These are phyloP conservation scores for Cephalotes varians DNA, from an alignment of 2,888 invertebrate genomes.

Conservation along the genomic window DNA sequence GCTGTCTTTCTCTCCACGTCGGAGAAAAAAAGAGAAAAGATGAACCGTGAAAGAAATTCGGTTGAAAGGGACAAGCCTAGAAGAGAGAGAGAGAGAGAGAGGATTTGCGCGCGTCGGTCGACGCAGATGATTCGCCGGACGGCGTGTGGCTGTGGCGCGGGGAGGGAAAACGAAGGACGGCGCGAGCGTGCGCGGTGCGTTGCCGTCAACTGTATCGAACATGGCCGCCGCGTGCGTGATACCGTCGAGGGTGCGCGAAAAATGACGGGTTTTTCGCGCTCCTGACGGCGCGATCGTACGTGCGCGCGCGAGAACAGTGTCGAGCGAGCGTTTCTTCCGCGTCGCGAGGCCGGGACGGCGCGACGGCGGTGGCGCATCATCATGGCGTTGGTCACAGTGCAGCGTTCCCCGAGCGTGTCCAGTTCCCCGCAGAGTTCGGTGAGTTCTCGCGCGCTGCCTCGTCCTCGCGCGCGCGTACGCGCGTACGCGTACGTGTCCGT, in stretches of 20 bases:
- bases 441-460: conserved; percentile 81
- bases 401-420: conserved; percentile 90
- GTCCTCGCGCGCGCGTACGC: background rate
- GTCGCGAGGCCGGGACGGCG: conserved; percentile 79
- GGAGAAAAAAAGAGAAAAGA: too few species aligned
- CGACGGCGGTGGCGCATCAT: conserved; percentile 74
- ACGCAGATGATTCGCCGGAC: too few species aligned
- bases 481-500: background rate
- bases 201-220: conserved; percentile 83
- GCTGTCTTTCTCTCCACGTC: too few species aligned
- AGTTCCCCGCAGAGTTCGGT: conserved; percentile 89
- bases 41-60: too few species aligned
- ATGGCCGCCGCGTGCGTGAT: conserved; percentile 85
- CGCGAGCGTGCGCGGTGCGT: conserved; percentile 33
- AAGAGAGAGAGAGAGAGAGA: too few species aligned
- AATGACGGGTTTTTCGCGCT: conserved; percentile 81
- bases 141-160: too few species aligned
- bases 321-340: conserved; percentile 77
- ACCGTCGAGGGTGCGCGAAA: conserved; percentile 83
- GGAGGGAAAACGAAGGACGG: too few species aligned
- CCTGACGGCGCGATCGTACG: conserved; percentile 79
- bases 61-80: too few species aligned
- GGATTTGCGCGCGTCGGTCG: conserved; percentile 43
- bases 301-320: conserved; percentile 77
- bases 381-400: conserved; percentile 92